These are phyloP conservation scores for Hassar affinis DNA, from an alignment of 2,113 vertebrate genomes.

Conservation along the genomic window DNA sequence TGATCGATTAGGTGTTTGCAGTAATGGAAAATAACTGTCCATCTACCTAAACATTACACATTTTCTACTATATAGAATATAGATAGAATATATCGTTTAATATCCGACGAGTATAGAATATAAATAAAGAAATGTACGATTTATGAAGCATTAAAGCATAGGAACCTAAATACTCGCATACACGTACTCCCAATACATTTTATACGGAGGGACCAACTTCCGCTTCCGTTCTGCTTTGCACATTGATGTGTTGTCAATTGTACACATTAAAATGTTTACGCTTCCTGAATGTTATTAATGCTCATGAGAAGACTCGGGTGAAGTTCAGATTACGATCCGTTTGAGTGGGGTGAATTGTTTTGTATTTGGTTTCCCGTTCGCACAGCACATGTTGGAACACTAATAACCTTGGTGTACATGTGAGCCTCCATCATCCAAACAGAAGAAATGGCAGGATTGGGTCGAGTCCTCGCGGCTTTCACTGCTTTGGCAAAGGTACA, in stretches of 20 bases:
- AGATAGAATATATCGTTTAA: not conserved
- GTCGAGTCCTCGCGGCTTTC: constrained; percentile 34
- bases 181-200: not conserved
- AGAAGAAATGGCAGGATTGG: constrained; percentile 42
- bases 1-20: not conserved
- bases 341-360: not conserved
- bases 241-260: not conserved
- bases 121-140: not conserved
- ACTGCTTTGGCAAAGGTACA: constrained; percentile 38
- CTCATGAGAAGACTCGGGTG: not conserved
- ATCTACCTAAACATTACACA: not conserved
- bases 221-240: not conserved
- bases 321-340: too few species aligned
- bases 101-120: not conserved
- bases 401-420: constrained; percentile 33
- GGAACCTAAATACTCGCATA: not conserved
- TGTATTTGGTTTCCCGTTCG: not conserved
- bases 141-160: not conserved
- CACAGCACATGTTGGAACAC: not conserved
- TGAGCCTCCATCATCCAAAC: not conserved
- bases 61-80: too few species aligned
- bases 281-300: not conserved
- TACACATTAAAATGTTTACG: not conserved
- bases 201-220: constrained; percentile 32
- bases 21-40: not conserved